These are phyloP conservation scores for Carassius carassius DNA, from an alignment of 2,113 vertebrate species.

Conservation along the genomic window DNA sequence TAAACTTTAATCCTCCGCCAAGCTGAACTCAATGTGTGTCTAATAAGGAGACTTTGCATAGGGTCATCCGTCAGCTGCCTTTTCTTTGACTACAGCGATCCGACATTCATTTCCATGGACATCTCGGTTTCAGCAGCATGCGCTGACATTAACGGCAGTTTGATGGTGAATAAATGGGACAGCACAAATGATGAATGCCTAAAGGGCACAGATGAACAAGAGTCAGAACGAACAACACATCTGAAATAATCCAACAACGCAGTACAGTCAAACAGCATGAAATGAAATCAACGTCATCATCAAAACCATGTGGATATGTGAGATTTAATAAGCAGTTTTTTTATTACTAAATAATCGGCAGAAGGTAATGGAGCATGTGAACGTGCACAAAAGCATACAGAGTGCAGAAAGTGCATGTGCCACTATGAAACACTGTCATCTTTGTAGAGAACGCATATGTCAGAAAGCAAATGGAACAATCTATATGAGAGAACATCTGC, in stretches of 20 bases:
- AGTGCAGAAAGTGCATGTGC: neutral
- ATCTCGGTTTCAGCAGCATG: slow-evolving; percentile 41
- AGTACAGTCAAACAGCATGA: neutral
- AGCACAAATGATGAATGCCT: slow-evolving; percentile 24
- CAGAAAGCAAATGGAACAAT: neutral
- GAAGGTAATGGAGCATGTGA: neutral
- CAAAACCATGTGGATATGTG: neutral
- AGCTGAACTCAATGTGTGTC: slow-evolving; percentile 30
- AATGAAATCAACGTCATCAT: neutral
- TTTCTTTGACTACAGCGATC: slow-evolving; percentile 29
- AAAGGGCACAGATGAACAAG: slow-evolving; percentile 32
- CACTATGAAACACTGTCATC: neutral
- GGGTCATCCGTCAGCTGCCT: slow-evolving; percentile 12
- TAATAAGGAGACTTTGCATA: slow-evolving; percentile 16
- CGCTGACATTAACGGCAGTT: slow-evolving; percentile 30
- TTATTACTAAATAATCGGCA: neutral
- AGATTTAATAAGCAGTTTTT: neutral
- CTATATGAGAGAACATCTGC: neutral
- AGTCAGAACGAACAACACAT: neutral
- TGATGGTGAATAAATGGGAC: slow-evolving; percentile 30
- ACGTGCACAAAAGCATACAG: neutral
- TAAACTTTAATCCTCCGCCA: slow-evolving; percentile 62
- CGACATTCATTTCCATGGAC: slow-evolving; percentile 23
- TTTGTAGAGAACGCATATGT: neutral
- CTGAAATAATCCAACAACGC: slow-evolving; percentile 4